phyloP scores from a whole-genome alignment of 2,797 vertebrate species.

The Enoplosus armatus region DNA sequence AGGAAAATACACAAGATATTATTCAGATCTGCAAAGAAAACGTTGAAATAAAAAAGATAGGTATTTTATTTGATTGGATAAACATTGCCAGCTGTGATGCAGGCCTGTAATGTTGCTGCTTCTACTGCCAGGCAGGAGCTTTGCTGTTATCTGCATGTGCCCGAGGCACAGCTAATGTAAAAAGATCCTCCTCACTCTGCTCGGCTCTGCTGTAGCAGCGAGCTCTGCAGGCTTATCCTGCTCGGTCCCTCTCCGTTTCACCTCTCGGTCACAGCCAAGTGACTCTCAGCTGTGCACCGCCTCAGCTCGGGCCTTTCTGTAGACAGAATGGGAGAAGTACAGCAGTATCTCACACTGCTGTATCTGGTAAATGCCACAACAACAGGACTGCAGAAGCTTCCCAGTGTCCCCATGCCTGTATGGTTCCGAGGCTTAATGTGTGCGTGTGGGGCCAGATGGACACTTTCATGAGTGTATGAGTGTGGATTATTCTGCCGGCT shows the following conservation, averaged over 20 bases:
- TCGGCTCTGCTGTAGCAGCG: constrained; percentile 55
- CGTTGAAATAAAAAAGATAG: constrained; percentile 33
- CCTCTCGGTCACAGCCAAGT: constrained; percentile 70
- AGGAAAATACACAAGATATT: constrained; percentile 39
- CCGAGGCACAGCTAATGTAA: constrained; percentile 63
- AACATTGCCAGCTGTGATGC: constrained; percentile 70
- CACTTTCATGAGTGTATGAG: constrained; percentile 92
- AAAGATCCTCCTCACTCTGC: constrained; percentile 65
- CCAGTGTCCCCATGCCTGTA: constrained; percentile 66
- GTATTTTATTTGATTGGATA: constrained; percentile 68
- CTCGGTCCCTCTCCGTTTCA: constrained; percentile 54
- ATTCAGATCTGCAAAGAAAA: constrained; percentile 52
- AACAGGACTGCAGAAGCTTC: constrained; percentile 72
- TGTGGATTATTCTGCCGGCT: constrained; percentile 95
- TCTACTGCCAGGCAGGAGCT: constrained; percentile 64
- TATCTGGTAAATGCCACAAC: constrained; percentile 88
- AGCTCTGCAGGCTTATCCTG: constrained; percentile 60
- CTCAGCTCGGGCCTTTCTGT: constrained; percentile 39
- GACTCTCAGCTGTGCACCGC: constrained; percentile 52
- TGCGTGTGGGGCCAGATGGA: constrained; percentile 91
- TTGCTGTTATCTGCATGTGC: constrained; percentile 67
- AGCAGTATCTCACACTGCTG: constrained; percentile 55
- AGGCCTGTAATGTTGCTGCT: constrained; percentile 50
- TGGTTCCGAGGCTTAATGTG: constrained; percentile 88
- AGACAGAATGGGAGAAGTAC: constrained; percentile 38